These are phyloP conservation scores for Melanostoma mellinum DNA, from an alignment of 2,888 invertebrate species.

Conservation along the genomic window DNA sequence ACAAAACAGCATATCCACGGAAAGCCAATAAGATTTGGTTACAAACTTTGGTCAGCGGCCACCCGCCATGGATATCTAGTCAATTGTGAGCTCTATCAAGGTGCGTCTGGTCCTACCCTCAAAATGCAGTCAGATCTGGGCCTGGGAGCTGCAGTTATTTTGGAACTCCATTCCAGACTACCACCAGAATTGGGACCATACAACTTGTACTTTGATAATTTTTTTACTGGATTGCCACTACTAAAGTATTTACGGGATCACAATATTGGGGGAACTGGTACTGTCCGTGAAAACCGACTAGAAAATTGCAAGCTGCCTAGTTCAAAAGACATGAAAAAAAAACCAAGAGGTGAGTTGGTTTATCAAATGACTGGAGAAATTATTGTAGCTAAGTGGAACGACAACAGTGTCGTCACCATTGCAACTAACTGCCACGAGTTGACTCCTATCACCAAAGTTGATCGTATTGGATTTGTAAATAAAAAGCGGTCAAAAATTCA, in stretches of 20 bases:
- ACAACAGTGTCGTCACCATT: constrained; percentile 54
- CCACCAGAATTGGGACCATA: constrained; percentile 2
- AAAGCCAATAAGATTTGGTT: constrained; percentile 44
- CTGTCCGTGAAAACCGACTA: constrained; percentile 10
- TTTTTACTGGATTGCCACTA: constrained; percentile 10
- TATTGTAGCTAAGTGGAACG: constrained; percentile 62
- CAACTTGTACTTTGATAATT: constrained; percentile 7
- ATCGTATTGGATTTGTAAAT: constrained; percentile 36
- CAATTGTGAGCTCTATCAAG: constrained; percentile 43
- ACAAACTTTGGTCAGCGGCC: constrained; percentile 51
- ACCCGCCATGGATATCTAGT: constrained; percentile 52
- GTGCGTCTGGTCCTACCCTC: constrained; percentile 35
- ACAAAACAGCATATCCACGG: constrained; percentile 50
- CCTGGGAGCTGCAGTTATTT: constrained; percentile 14
- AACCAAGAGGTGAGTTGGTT: constrained; percentile 51
- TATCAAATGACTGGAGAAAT: constrained; percentile 46
- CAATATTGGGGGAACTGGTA: constrained; percentile 8
- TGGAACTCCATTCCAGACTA: constrained; percentile 19
- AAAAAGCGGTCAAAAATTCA: too few species aligned
- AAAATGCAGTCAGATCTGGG: constrained; percentile 22
- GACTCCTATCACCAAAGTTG: constrained; percentile 45
- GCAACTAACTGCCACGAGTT: constrained; percentile 44
- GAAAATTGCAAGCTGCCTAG: constrained; percentile 20
- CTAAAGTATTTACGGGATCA: constrained; percentile 5
- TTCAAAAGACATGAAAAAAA: constrained; percentile 30